Percentiles rank a stretch among this genome's conserved stretches.
These are phyloP conservation scores for Clarias gariepinus DNA, from an alignment of 2,113 vertebrate species.

Conservation along the genomic window DNA sequence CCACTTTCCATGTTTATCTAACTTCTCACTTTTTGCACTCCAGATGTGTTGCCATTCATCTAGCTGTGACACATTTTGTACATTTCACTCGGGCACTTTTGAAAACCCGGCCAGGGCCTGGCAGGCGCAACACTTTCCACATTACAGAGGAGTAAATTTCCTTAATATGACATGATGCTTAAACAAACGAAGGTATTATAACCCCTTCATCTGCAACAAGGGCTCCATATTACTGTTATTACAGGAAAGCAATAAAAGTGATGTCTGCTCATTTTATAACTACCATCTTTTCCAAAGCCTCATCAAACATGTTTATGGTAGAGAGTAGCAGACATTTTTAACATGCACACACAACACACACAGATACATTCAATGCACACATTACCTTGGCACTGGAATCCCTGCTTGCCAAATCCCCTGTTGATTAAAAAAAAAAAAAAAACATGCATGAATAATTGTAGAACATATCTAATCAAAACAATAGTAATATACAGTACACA, in stretches of 20 bases:
- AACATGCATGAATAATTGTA: not conserved
- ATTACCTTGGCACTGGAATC: constrained; percentile 80
- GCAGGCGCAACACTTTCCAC: constrained; percentile 45
- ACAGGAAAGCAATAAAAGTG: constrained; percentile 45
- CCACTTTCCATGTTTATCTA: constrained; percentile 26
- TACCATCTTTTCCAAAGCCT: not conserved
- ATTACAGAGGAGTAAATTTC: constrained; percentile 43
- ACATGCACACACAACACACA: constrained; percentile 21
- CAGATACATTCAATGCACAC: constrained; percentile 26
- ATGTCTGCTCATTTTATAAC: not conserved
- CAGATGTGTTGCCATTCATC: constrained; percentile 12
- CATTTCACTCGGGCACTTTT: constrained; percentile 8
- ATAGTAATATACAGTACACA: not conserved
- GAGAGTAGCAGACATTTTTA: not conserved
- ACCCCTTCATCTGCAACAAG: constrained; percentile 50
- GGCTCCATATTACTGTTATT: constrained; percentile 3
- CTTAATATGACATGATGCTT: constrained; percentile 36
- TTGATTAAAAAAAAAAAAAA: constrained; percentile 48
- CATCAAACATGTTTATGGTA: not conserved
- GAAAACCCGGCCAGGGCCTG: constrained; percentile 23
- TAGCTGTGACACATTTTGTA: not conserved
- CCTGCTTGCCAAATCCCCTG: constrained; percentile 79
- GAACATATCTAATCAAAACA: not conserved
- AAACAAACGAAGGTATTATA: constrained; percentile 48
- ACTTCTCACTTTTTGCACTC: constrained; percentile 1